Evolutionary conservation across 2,113 vertebrate genomes (phyloP), one percentile per base, ranked within the genome.

Genomic region (Xenus cinereus): DNA sequence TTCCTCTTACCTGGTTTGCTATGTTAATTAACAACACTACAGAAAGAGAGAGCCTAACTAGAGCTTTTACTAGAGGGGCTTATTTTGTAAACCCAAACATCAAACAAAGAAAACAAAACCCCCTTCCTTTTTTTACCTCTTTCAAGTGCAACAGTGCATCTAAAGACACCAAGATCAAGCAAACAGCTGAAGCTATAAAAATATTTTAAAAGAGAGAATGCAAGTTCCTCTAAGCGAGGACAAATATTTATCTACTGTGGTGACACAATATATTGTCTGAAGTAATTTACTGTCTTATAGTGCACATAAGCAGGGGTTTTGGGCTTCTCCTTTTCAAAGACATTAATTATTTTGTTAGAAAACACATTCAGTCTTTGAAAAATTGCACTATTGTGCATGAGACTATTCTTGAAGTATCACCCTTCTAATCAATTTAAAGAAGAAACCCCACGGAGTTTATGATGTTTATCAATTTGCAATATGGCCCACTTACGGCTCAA

Each of bases 371-470:
- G 32, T 24, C 54, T 66, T 39, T 39, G 2, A 57, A 75, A 85
- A 71, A 51, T 5, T 7, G 1, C 35, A 14, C 3, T 41, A 1
- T 12, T 16, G 16, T 37, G 21, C 63, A 48, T 23, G n/a, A 4
- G 30, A 7, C 46, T 73, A 5, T 57, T 68, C 28, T 74, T 32
- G 41, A 43, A 76, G 26, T 21, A 13, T 50, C 18, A 9, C 33
- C 9, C 22, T 43, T 39, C 8, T 21, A 53, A 57, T 46, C 21
- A 68, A 3, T 54, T 78, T 48, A 8, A 14, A n/a, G 19, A 30
- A 35, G 12, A 89, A 16, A 62, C 4, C 12, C 24, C 20, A 21
- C 43, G 50, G 39, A 76, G 24, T 53, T 92, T 18, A 27, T 67
- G 17, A 56, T 30, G 32, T 85, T 84, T 64, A 12, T 5, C 22